Evolutionary conservation across 2,113 vertebrate genomes (phyloP).

Genomic region (Corynorhinus townsendii): DNA sequence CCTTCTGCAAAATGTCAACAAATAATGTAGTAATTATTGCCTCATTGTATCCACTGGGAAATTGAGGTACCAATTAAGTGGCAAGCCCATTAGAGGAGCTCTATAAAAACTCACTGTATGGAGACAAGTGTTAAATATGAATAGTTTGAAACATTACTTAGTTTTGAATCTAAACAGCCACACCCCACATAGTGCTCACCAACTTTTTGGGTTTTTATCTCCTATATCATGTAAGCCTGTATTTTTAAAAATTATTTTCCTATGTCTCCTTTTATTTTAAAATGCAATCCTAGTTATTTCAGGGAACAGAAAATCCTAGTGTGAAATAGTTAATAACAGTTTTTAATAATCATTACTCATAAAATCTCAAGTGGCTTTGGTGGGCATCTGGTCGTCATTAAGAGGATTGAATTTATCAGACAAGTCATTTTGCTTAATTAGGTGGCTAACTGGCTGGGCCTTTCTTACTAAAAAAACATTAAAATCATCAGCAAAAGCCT

Average conservation of each 20-base stretch:
- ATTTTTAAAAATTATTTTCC: not conserved
- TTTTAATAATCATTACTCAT: constrained; percentile 74
- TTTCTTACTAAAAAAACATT: constrained; percentile 47
- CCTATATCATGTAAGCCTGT: not conserved
- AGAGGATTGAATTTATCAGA: constrained; percentile 85
- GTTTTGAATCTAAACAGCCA: not conserved
- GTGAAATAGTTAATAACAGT: constrained; percentile 59
- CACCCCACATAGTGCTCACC: not conserved
- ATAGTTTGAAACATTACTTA: not conserved
- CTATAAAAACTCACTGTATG: not conserved
- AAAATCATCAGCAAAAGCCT: constrained; percentile 58
- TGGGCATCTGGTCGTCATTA: constrained; percentile 85
- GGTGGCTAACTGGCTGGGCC: constrained; percentile 66
- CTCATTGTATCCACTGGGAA: not conserved
- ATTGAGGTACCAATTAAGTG: not conserved
- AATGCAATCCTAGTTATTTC: not conserved
- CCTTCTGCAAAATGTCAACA: not conserved
- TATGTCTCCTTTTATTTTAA: constrained; percentile 31
- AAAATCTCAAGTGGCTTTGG: constrained; percentile 73
- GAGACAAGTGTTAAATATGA: not conserved
- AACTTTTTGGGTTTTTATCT: not conserved
- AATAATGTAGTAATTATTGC: not conserved
- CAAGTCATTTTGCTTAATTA: constrained; percentile 81
- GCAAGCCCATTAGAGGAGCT: not conserved
- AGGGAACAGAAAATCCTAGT: not conserved